Percentiles rank a stretch among this genome's conserved stretches.
Evolutionary conservation across 2,797 vertebrate genomes (phyloP).

Genomic region (Megalops cyprinoides): DNA sequence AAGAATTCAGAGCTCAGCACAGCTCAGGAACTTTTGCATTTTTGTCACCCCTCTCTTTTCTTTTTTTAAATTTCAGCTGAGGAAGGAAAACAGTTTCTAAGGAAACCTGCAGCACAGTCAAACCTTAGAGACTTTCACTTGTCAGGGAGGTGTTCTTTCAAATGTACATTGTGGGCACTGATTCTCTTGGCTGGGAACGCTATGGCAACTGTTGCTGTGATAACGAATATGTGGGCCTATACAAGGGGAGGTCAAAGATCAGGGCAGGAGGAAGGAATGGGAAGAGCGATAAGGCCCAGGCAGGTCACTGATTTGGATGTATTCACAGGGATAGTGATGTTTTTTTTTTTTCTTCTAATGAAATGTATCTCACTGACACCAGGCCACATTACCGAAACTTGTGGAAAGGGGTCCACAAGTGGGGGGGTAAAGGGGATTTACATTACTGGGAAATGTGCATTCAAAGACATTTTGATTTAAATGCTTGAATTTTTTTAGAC

Average conservation of each 20-base stretch:
- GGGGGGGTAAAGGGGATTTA: slow-evolving; percentile 4
- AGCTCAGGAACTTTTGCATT: slow-evolving; percentile 10
- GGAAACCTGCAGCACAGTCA: slow-evolving; percentile 59
- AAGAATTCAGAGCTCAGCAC: slow-evolving; percentile 23
- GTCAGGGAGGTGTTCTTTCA: slow-evolving; percentile 29
- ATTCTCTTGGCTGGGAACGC: slow-evolving; percentile 61
- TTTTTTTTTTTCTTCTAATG: neutral
- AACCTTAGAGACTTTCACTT: slow-evolving; percentile 37
- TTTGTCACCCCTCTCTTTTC: neutral
- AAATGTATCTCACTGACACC: slow-evolving; percentile 20
- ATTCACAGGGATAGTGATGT: neutral
- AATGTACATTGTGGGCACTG: slow-evolving; percentile 59
- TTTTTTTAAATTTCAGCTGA: slow-evolving; percentile 29
- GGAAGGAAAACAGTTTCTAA: slow-evolving; percentile 49
- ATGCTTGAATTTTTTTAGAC: too few species aligned
- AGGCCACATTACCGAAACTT: slow-evolving; percentile 2
- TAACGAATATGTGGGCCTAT: slow-evolving; percentile 31
- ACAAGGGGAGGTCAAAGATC: slow-evolving; percentile 55
- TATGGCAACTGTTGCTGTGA: slow-evolving; percentile 68
- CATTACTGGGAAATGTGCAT: too few species aligned
- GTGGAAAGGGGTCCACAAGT: too few species aligned
- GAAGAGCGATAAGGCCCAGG: slow-evolving; percentile 48
- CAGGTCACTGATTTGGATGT: slow-evolving; percentile 32
- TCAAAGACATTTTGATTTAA: too few species aligned
- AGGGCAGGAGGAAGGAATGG: slow-evolving; percentile 55